phyloP scores from a whole-genome alignment of 1,140 invertebrate species.

The Drosophila chauvacae region DNA sequence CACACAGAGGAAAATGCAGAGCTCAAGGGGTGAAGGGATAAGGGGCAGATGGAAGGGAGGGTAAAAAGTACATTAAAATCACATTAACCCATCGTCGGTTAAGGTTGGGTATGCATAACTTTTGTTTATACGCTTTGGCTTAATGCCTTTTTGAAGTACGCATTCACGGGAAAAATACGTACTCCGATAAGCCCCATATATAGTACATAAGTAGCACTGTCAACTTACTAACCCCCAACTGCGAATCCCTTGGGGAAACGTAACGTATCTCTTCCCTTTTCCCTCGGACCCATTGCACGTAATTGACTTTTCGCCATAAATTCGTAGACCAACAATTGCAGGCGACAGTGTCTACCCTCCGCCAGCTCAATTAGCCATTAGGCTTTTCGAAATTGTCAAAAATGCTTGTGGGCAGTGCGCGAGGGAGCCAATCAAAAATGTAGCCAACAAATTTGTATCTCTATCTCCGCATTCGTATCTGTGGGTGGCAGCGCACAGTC shows the following conservation, averaged over 20 bases:
- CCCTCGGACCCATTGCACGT: slow-evolving; percentile 14
- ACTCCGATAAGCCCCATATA: slow-evolving; percentile 27
- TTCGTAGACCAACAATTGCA: slow-evolving; percentile 57
- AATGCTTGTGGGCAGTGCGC: slow-evolving; percentile 42
- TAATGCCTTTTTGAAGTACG: slow-evolving; percentile 77
- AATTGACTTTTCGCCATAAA: slow-evolving; percentile 77
- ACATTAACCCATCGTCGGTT: slow-evolving; percentile 80
- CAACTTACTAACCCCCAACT: slow-evolving; percentile 37
- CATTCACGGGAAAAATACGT: slow-evolving; percentile 14
- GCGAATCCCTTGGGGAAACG: slow-evolving; percentile 24
- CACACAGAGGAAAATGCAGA: slow-evolving; percentile 9
- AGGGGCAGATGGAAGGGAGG: slow-evolving; percentile 1
- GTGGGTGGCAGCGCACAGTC: slow-evolving; percentile 10
- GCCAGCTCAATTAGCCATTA: slow-evolving; percentile 50
- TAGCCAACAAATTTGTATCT: slow-evolving; percentile 61
- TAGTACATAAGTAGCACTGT: slow-evolving; percentile 26
- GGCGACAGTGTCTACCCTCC: slow-evolving; percentile 22
- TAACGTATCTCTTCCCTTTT: slow-evolving; percentile 12
- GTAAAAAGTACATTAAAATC: slow-evolving; percentile 82
- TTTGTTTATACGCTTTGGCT: slow-evolving; percentile 73
- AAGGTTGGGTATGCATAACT: slow-evolving; percentile 76
- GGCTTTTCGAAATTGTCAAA: slow-evolving; percentile 66
- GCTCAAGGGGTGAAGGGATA: background rate
- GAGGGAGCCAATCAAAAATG: slow-evolving; percentile 69
- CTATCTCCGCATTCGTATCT: slow-evolving; percentile 27